phyloP scores from a whole-genome alignment of 2,888 invertebrate species.

The Lepidocyrtinus sp. region DNA sequence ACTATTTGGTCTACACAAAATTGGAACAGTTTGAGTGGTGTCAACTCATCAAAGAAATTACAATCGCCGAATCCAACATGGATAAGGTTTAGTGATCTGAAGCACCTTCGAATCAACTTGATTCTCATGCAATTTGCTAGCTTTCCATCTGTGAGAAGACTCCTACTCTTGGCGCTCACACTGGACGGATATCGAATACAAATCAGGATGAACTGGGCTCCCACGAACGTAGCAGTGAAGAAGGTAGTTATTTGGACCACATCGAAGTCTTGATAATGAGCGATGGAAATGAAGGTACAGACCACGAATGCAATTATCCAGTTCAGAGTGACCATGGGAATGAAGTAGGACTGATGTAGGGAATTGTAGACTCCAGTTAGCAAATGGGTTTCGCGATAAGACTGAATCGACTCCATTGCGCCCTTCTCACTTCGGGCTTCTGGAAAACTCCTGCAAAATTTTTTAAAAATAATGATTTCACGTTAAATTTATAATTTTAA shows the following conservation, averaged over 20 bases:
- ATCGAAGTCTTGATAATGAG: not conserved
- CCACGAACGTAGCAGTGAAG: not conserved
- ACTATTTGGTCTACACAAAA: slow-evolving; percentile 4
- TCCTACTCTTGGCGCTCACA: not conserved
- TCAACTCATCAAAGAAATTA: not conserved
- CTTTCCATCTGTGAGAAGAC: not conserved
- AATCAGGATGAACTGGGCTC: not conserved
- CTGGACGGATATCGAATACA: not conserved
- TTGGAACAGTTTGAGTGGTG: not conserved
- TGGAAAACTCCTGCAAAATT: no score
- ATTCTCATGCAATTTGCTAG: not conserved
- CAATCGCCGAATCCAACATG: not conserved
- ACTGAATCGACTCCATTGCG: not conserved
- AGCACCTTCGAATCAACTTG: not conserved
- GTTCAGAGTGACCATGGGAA: not conserved
- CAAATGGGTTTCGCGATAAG: not conserved
- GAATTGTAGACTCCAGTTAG: not conserved
- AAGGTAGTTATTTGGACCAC: not conserved
- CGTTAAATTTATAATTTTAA: no score
- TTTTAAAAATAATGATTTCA: no score
- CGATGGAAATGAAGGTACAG: not conserved
- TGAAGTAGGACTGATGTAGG: not conserved
- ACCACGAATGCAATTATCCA: not conserved
- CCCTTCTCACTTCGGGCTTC: not conserved
- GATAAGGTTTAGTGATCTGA: not conserved